These are phyloP conservation scores for Laterallus jamaicensis DNA, from an alignment of 2,113 vertebrate species.

Conservation along the genomic window DNA sequence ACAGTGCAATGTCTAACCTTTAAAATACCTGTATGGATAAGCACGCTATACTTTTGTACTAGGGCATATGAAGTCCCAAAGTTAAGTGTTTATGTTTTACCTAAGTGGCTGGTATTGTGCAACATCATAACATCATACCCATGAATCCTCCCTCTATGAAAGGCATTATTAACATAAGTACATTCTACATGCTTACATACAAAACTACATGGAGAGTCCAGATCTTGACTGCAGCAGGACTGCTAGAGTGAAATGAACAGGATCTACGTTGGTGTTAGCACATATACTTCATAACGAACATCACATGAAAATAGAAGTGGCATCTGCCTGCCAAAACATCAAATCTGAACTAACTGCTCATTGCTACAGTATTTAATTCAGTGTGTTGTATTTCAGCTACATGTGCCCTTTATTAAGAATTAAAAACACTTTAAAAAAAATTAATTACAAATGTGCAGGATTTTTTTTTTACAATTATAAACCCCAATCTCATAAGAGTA, in stretches of 20 bases:
- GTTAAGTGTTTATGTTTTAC: neutral
- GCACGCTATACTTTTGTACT: neutral
- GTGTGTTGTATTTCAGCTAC: neutral
- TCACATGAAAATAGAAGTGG: neutral
- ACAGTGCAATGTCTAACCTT: neutral
- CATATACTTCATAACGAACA: neutral
- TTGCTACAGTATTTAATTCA: neutral
- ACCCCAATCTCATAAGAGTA: neutral
- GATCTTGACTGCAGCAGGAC: neutral
- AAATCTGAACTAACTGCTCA: neutral
- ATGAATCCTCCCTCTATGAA: neutral
- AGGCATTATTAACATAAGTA: neutral
- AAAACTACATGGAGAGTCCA: neutral
- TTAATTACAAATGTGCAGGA: neutral
- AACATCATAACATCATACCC: neutral
- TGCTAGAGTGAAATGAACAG: neutral
- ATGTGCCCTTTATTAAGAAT: neutral
- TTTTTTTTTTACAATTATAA: neutral
- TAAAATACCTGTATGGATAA: neutral
- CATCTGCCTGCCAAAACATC: neutral
- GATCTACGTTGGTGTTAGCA: neutral
- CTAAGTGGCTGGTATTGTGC: neutral
- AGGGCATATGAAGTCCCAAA: neutral
- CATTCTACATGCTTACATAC: neutral
- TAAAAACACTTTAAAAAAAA: neutral